A percentile compares a stretch with the other conserved stretches of the same genome.
These are phyloP conservation scores for Pantala flavescens DNA, from an alignment of 1,140 invertebrate species.

Conservation along the genomic window DNA sequence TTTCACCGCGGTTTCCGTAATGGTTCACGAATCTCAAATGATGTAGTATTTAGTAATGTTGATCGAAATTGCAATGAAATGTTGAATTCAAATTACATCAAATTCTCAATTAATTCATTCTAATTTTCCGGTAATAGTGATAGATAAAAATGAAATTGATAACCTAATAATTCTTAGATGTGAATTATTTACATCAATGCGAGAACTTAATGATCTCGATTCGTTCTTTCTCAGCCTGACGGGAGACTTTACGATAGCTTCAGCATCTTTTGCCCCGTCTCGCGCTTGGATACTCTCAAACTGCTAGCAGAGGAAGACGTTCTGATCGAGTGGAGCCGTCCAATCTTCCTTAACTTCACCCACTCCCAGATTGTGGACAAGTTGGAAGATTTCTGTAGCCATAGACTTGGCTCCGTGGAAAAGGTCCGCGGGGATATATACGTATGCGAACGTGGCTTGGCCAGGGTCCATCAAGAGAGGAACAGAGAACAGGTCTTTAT, in stretches of 20 bases:
- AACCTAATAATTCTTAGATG: no score
- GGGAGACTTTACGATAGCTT: slow-evolving; percentile 66
- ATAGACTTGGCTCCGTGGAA: slow-evolving; percentile 44
- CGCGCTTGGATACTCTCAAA: slow-evolving; percentile 54
- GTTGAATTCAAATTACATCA: no score
- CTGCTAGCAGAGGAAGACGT: slow-evolving; percentile 59
- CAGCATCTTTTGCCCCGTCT: slow-evolving; percentile 66
- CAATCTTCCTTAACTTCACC: slow-evolving; percentile 72
- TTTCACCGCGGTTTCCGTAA: no score
- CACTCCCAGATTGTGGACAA: slow-evolving; percentile 62
- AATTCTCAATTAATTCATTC: no score
- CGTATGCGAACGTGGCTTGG: slow-evolving; percentile 40
- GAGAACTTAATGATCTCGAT: no score
- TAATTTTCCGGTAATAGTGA: no score
- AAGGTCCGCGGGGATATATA: slow-evolving; percentile 67
- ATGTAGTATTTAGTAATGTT: no score
- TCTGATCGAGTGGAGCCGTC: slow-evolving; percentile 62
- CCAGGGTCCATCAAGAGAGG: background rate
- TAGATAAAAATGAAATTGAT: no score
- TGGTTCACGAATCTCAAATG: no score
- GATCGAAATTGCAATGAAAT: no score
- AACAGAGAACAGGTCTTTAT: background rate
- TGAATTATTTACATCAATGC: no score
- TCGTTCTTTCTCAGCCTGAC: slow-evolving; percentile 46
- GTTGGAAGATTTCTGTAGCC: slow-evolving; percentile 52